These are phyloP conservation scores for Hippolais icterina DNA, from an alignment of 2,113 vertebrate genomes.

Conservation along the genomic window DNA sequence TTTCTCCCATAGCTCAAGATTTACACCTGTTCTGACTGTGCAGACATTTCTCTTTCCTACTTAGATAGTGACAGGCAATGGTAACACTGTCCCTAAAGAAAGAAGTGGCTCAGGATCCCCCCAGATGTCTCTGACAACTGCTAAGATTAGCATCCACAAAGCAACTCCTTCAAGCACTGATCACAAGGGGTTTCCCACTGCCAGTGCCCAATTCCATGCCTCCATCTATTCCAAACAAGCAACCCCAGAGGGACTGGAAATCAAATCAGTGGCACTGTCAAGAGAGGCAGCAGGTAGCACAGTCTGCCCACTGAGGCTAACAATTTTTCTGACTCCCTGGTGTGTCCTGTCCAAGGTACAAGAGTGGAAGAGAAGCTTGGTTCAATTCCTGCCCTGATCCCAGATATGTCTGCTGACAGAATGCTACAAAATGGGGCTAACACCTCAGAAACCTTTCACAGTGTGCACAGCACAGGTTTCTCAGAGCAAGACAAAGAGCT, in stretches of 20 bases:
- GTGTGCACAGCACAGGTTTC: neutral
- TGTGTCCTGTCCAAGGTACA: neutral
- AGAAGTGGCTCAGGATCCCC: neutral
- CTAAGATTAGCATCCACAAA: neutral
- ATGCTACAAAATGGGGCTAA: neutral
- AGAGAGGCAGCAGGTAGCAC: neutral
- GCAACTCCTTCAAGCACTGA: neutral
- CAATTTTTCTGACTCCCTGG: neutral
- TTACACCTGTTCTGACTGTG: neutral
- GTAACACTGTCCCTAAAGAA: neutral
- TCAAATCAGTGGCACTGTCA: neutral
- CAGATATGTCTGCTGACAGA: neutral
- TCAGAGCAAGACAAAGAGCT: neutral
- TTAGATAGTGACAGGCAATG: neutral
- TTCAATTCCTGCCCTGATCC: neutral
- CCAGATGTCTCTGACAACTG: neutral
- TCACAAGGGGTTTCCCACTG: neutral
- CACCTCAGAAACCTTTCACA: neutral
- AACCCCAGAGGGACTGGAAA: neutral
- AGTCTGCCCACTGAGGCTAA: neutral
- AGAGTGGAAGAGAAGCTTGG: neutral
- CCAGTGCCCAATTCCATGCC: neutral
- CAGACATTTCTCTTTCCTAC: neutral
- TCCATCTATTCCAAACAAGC: neutral
- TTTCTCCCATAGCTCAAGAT: neutral